Percentiles rank a stretch among this genome's conserved stretches.
phyloP scores from a whole-genome alignment of 2,888 invertebrate species.

The Torymus texanus region DNA sequence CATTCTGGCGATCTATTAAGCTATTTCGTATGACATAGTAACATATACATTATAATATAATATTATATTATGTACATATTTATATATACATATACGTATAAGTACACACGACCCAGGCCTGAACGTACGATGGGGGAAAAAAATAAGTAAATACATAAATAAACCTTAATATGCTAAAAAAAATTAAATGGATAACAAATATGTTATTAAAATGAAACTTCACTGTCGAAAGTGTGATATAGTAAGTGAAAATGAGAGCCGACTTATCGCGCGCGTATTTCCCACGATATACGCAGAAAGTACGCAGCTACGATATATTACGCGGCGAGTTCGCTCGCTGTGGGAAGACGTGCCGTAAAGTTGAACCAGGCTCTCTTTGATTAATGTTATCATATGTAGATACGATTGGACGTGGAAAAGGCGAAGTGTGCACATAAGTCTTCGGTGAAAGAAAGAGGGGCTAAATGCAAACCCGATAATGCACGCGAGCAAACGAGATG shows the following conservation, averaged over 20 bases:
- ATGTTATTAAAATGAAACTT: constrained; percentile 28
- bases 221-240: constrained; percentile 50
- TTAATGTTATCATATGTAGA: constrained; percentile 41
- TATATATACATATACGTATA: background rate
- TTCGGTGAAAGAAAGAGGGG: background rate
- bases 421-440: background rate
- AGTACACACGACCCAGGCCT: constrained; percentile 38
- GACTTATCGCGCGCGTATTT: constrained; percentile 10
- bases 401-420: constrained; percentile 10
- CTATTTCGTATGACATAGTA: constrained; percentile 10
- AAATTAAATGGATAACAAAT: constrained; percentile 16
- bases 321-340: background rate
- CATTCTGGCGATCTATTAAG: constrained; percentile 3
- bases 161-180: background rate
- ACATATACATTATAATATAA: background rate
- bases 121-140: constrained; percentile 32
- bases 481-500: constrained; percentile 28
- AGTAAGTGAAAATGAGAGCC: constrained; percentile 19
- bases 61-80: background rate
- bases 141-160: background rate
- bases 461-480: no score
- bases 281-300: background rate
- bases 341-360: background rate
- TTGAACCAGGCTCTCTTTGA: background rate
- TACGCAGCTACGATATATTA: background rate